A percentile compares a stretch with the other conserved stretches of the same genome.
Evolutionary conservation across 2,888 invertebrate species (phyloP).

Genomic region (Philhelius pedissequus): DNA sequence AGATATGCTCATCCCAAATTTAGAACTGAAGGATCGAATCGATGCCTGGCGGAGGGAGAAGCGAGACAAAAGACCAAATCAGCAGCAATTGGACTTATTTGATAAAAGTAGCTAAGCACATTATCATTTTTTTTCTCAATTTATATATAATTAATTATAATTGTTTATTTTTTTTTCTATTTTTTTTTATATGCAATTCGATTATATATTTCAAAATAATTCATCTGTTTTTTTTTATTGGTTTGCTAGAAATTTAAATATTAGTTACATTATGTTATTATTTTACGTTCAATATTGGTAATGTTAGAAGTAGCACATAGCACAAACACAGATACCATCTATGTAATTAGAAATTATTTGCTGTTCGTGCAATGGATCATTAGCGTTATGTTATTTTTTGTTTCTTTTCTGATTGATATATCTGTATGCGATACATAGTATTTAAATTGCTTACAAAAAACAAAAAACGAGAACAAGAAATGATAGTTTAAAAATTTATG

Average conservation of each 20-base stretch:
- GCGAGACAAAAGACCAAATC: constrained; percentile 75
- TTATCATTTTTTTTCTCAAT: constrained; percentile 52
- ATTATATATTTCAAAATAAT: constrained; percentile 37
- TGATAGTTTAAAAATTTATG: constrained; percentile 36
- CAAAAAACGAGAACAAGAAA: constrained; percentile 17
- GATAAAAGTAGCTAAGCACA: constrained; percentile 76
- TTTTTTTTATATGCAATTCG: constrained; percentile 56
- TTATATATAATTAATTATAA: constrained; percentile 24
- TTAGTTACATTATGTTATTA: constrained; percentile 27
- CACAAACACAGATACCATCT: not conserved
- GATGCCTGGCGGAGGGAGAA: constrained; percentile 92
- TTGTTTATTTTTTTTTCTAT: constrained; percentile 4
- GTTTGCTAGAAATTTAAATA: constrained; percentile 51
- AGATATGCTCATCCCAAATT: constrained; percentile 93
- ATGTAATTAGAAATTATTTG: constrained; percentile 22
- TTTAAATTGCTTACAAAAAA: constrained; percentile 36
- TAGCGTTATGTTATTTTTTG: constrained; percentile 4
- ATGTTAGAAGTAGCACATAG: constrained; percentile 31
- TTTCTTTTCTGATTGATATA: constrained; percentile 14
- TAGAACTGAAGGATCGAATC: constrained; percentile 92
- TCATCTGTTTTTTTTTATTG: constrained; percentile 27
- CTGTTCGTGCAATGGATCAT: constrained; percentile 13
- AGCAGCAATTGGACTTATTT: constrained; percentile 72
- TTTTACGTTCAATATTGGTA: constrained; percentile 34
- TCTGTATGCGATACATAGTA: constrained; percentile 42